phyloP scores from a whole-genome alignment of 1,140 invertebrate genomes.

The Oscheius sp. region DNA sequence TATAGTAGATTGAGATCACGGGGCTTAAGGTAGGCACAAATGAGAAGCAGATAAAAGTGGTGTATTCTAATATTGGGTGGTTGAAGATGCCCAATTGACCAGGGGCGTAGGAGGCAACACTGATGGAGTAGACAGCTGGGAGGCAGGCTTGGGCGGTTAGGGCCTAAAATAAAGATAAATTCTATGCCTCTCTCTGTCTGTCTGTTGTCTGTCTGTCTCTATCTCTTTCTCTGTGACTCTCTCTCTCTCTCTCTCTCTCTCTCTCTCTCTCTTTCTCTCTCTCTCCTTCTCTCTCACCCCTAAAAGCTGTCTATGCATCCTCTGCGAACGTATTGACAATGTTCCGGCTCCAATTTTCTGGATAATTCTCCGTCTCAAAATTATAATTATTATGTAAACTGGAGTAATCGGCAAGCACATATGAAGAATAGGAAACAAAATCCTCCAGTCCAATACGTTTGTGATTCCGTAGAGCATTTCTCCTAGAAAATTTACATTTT shows the following conservation, averaged over 20 bases:
- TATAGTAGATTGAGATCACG: not conserved
- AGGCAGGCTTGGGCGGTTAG: constrained; percentile 17
- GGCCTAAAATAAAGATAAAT: constrained; percentile 8
- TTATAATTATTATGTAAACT: not conserved
- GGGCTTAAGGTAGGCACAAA: not conserved
- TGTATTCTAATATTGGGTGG: constrained; percentile 16
- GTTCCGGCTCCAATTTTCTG: not conserved
- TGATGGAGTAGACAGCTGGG: constrained; percentile 11
- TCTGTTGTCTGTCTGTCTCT: not conserved
- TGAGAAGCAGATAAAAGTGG: constrained; percentile 1
- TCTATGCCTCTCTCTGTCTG: not conserved
- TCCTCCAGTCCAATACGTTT: not conserved
- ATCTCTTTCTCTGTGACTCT: not conserved
- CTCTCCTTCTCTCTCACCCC: not conserved
- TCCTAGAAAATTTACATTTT: too few species aligned
- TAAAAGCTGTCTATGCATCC: not conserved
- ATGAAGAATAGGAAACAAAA: not conserved
- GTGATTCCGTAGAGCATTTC: not conserved
- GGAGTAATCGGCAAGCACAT: not conserved
- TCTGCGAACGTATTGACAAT: not conserved
- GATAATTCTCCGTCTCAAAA: not conserved
- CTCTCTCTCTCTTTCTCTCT: not conserved
- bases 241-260: not conserved
- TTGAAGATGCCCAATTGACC: constrained; percentile 22
- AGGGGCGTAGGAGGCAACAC: constrained; percentile 5